Evolutionary conservation across 2,888 invertebrate genomes (phyloP), one percentile per base, ranked within the genome.

Genomic region (Drosophila helvetica): DNA sequence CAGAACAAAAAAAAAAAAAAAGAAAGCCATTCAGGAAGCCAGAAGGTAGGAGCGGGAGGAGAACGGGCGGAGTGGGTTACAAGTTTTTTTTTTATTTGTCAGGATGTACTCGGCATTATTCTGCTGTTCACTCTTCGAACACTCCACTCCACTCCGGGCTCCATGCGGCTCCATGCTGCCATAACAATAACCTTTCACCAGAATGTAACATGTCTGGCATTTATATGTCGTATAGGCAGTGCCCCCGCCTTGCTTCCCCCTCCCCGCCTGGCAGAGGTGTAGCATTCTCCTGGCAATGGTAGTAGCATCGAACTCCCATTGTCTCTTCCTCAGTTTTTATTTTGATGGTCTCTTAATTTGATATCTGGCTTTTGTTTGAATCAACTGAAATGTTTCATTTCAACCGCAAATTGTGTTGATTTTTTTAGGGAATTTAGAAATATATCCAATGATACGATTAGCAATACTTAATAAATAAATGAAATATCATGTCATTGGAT

Each of bases 201-300:
- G 77, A 72, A 83, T 86, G 83, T 86, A 80, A 86, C 84, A 85
- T 86, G 84, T 85, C 86, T 85, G 86, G 78, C 84, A 85, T 83
- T 86, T 81, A 74, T 80, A 76, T 75, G 76, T 78, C 72, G 80
- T 69, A 73, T 58, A 72, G 53, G 38, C 63, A 60, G 56, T 22
- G n/a, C 46, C 59, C 54, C n/a, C 51, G 1, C 18, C 55, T 22
- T 15, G 10, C 53, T 10, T 7, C 10, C 33, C 3, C 12, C 33
- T 30, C 7, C n/a, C 18, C 15, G 7, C 15, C 2, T 33, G 12
- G 5, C 25, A 46, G 18, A 59, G 43, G 46, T 57, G 46, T 57
- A 25, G 50, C 64, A 38, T 17, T 38, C 15, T 15, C 15, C 12
- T 58, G 52, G 46, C 64, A 30, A 47, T 70, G 63, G 15, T 52